phyloP scores from a whole-genome alignment of 1,140 invertebrate species.

The Heterodera carotae region DNA sequence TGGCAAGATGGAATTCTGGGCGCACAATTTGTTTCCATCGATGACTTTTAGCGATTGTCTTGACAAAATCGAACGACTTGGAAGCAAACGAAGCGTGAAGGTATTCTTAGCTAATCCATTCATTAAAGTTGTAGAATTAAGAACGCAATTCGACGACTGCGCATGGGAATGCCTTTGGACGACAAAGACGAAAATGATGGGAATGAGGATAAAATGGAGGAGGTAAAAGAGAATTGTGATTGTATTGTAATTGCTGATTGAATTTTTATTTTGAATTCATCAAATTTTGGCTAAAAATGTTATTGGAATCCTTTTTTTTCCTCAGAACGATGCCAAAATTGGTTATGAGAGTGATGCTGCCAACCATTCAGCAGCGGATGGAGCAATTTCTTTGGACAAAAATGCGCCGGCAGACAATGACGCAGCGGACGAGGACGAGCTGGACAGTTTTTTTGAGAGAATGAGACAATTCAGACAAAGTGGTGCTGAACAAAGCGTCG shows the following conservation, averaged over 20 bases:
- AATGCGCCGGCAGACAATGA: neutral
- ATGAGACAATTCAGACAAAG: neutral
- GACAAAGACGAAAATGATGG: conserved; percentile 5
- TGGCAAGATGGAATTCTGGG: conserved; percentile 44
- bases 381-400: neutral
- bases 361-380: neutral
- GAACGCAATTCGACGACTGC: neutral
- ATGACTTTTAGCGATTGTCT: conserved; percentile 44
- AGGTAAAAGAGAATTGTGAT: no score
- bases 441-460: neutral
- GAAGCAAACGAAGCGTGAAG: conserved; percentile 38
- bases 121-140: neutral
- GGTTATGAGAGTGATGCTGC: neutral
- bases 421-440: neutral
- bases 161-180: conserved; percentile 7
- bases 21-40: conserved; percentile 35
- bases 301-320: no score
- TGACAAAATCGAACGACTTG: conserved; percentile 31
- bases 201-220: neutral
- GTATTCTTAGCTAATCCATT: neutral
- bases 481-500: neutral
- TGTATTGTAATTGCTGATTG: no score
- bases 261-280: no score
- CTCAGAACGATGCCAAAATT: neutral
- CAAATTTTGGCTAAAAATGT: no score